These are phyloP conservation scores for Scaptodrosophila lebanonensis DNA, from an alignment of 1,140 invertebrate species.

Conservation along the genomic window DNA sequence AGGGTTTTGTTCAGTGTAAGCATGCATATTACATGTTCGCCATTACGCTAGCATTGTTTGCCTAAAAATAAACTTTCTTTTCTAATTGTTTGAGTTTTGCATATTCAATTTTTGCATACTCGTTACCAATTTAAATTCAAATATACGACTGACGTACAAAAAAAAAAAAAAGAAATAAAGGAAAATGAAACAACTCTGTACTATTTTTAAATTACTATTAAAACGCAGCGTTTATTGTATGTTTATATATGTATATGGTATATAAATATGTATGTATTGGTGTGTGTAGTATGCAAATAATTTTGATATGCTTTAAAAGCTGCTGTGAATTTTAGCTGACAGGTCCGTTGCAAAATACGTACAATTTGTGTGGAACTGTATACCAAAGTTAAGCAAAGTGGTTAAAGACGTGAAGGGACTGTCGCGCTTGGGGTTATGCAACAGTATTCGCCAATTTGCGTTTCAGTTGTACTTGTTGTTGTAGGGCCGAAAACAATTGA, in stretches of 20 bases:
- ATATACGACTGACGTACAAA: constrained; percentile 3
- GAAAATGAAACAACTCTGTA: neutral
- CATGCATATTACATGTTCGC: too few relatives aligned
- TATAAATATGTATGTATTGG: constrained; percentile 7
- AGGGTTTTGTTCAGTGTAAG: too few relatives aligned
- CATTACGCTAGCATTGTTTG: neutral
- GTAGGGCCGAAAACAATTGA: constrained; percentile 20
- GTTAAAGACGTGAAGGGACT: neutral
- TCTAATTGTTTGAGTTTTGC: neutral
- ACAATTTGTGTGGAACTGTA: too few relatives aligned
- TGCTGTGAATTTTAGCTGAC: constrained; percentile 1
- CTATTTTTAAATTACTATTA: constrained; percentile 17
- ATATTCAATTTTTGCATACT: constrained; percentile 21
- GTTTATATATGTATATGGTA: too few relatives aligned
- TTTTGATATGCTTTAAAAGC: constrained; percentile 22
- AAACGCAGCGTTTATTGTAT: constrained; percentile 22
- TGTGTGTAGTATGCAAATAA: constrained; percentile 26
- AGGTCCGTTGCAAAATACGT: too few relatives aligned
- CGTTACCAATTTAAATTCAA: constrained; percentile 18
- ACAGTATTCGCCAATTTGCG: constrained; percentile 4
- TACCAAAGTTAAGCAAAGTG: constrained; percentile 7
- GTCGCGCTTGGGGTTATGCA: constrained; percentile 1
- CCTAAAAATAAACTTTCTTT: constrained; percentile 10
- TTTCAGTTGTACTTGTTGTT: constrained; percentile 15
- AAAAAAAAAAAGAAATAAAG: constrained; percentile 3